Evolutionary conservation across 64 coral and sea anemone species (phyloP).

Genomic region (Montipora foliosa): DNA sequence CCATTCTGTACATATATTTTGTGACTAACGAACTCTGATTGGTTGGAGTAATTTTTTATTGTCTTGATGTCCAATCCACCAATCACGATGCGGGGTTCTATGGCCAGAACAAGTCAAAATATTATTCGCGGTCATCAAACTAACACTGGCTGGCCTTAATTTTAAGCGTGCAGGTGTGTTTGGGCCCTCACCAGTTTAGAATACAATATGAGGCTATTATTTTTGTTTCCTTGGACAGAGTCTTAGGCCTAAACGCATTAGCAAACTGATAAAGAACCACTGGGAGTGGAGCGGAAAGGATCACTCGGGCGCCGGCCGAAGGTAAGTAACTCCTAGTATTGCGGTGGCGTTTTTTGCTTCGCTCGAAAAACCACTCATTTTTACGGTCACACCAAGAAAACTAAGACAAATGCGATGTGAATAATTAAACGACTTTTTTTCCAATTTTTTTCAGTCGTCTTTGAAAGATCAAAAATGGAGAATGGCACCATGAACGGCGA

Average conservation of each 20-base stretch:
- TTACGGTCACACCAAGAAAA: constrained; percentile 43
- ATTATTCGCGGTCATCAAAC: constrained; percentile 70
- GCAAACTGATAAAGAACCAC: constrained; percentile 66
- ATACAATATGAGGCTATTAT: constrained; percentile 85
- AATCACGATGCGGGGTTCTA: constrained; percentile 55
- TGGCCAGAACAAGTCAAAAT: constrained; percentile 69
- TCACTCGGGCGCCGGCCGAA: constrained; percentile 55
- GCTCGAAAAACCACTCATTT: constrained; percentile 32
- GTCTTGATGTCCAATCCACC: constrained; percentile 3
- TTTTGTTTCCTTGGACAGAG: constrained; percentile 76
- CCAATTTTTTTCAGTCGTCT: constrained; percentile 77
- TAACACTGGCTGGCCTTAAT: constrained; percentile 23
- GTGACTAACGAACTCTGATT: constrained; percentile 29
- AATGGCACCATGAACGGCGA: constrained; percentile 96
- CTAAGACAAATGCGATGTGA: constrained; percentile 55
- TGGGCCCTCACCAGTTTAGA: constrained; percentile 66
- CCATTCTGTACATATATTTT: constrained; percentile 46
- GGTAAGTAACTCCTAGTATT: constrained; percentile 42
- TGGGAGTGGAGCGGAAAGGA: constrained; percentile 48
- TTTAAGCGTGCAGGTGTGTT: constrained; percentile 74
- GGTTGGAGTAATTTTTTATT: constrained; percentile 37
- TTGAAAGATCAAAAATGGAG: constrained; percentile 88
- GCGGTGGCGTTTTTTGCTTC: constrained; percentile 67
- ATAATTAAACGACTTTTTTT: constrained; percentile 85
- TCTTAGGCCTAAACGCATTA: constrained; percentile 78